Base-by-base conservation (phyloP, 2,797 vertebrate genomes). In the Sternarchorhynchus goeldii region DNA sequence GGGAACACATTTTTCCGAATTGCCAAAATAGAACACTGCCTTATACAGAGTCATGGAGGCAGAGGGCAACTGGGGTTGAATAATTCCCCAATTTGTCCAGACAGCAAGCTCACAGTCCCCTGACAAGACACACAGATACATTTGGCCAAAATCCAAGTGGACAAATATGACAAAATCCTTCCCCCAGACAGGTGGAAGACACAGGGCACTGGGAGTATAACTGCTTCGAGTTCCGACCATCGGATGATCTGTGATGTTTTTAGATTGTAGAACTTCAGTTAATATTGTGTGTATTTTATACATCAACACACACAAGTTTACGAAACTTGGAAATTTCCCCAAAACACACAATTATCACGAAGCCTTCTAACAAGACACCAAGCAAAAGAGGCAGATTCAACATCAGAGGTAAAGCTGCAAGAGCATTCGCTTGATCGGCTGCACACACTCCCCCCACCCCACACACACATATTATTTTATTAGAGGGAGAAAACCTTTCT, bases 1-100 rank as follows among this genome's bases (percentile, higher is more conserved):
- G 78, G 39, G 69, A 32, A 63, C 75, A 77, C 77, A 57, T 88
- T 81, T 87, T 88, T 81, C 79, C 76, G 78, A 70, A 72, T 83
- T 77, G 85, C 90, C 75, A 87, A 93, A 93, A 93, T 87, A 93
- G 92, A 93, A 93, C 92, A 93, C 91, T 92, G 91, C 93, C 93
- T 91, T 94, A 93, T 94, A 93, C 88, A 94, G 87, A 72, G 62
- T 53, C 68, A 73, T 45, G 2, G 87, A 89, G 80, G 86, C 20
- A 56, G 66, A 85, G 76, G 83, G 86, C 87, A 88, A 78, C 87
- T 88, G 80, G 86, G 92, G 91, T 92, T 91, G 92, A 92, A 91
- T 45, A 64, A 69, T 72, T 73, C 53, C 62, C 79, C 68, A 81
- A 75, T 73, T 68, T 77, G 39, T 69, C 68, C 60, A 76, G 63